phyloP scores from a whole-genome alignment of 2,797 vertebrate genomes.

The Psittacula derbiana region DNA sequence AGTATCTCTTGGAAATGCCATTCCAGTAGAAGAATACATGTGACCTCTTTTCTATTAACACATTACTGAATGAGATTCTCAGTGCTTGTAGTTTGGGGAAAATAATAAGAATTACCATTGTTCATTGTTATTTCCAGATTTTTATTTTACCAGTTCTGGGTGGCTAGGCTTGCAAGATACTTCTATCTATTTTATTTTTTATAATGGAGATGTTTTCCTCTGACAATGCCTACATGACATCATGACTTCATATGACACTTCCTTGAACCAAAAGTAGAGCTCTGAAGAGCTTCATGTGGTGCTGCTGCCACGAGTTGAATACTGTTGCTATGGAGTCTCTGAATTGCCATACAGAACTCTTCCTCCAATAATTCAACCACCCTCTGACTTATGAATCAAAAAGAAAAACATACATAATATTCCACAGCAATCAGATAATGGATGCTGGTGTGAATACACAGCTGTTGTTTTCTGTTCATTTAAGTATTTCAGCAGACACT shows the following conservation, averaged over 20 bases:
- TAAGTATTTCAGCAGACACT: not conserved
- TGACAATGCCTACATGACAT: not conserved
- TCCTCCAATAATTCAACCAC: not conserved
- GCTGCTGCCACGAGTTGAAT: not conserved
- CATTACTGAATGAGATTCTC: not conserved
- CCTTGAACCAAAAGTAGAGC: not conserved
- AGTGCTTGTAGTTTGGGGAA: not conserved
- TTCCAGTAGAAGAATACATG: not conserved
- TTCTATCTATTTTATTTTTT: not conserved
- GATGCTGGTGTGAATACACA: not conserved
- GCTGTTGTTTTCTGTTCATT: not conserved
- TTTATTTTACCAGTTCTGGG: not conserved
- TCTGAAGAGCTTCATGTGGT: not conserved
- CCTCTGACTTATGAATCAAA: constrained; percentile 22
- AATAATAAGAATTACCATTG: not conserved
- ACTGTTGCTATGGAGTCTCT: constrained; percentile 22
- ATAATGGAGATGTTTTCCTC: not conserved
- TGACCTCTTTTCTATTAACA: not conserved
- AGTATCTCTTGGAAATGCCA: not conserved
- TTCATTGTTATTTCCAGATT: not conserved
- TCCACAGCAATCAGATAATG: not conserved
- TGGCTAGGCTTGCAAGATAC: not conserved
- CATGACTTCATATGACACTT: not conserved
- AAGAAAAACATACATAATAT: not conserved
- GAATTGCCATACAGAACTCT: not conserved